Percentiles rank a stretch among this genome's conserved stretches.
Evolutionary conservation across 2,888 invertebrate genomes (phyloP).

Genomic region (Lasioglossum villosulum): DNA sequence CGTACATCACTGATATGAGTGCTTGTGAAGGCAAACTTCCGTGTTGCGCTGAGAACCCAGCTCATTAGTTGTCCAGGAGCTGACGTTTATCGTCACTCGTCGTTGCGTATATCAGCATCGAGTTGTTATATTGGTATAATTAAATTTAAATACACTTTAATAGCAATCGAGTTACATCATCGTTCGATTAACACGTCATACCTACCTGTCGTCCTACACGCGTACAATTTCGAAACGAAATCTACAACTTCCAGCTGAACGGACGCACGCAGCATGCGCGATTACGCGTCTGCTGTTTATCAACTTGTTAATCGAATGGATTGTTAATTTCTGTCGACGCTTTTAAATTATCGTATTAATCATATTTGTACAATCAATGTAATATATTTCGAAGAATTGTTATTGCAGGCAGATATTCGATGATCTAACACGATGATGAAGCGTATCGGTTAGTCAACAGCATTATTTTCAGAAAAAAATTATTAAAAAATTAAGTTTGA

Average conservation of each 20-base stretch:
- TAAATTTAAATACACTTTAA: conserved; percentile 8
- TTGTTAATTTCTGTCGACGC: background rate
- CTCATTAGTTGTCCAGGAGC: background rate
- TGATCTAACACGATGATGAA: background rate
- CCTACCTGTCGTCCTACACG: background rate
- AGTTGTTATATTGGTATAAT: background rate
- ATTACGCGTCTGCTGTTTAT: background rate
- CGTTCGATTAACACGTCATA: background rate
- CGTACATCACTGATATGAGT: background rate
- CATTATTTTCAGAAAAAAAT: background rate
- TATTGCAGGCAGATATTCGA: background rate
- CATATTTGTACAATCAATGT: background rate
- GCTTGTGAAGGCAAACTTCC: background rate
- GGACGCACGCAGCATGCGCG: background rate
- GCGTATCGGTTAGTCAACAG: background rate
- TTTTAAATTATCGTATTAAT: background rate
- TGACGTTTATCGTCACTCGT: background rate
- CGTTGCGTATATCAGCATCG: background rate
- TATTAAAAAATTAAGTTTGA: background rate
- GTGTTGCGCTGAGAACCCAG: background rate
- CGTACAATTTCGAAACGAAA: background rate
- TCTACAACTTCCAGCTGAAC: conserved; percentile 11
- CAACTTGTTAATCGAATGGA: background rate
- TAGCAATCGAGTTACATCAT: background rate
- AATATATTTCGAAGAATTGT: background rate